Evolutionary conservation across 2,797 vertebrate species (phyloP), one percentile per base, ranked within the genome.

Genomic region (Sebastes kiyomatsui): DNA sequence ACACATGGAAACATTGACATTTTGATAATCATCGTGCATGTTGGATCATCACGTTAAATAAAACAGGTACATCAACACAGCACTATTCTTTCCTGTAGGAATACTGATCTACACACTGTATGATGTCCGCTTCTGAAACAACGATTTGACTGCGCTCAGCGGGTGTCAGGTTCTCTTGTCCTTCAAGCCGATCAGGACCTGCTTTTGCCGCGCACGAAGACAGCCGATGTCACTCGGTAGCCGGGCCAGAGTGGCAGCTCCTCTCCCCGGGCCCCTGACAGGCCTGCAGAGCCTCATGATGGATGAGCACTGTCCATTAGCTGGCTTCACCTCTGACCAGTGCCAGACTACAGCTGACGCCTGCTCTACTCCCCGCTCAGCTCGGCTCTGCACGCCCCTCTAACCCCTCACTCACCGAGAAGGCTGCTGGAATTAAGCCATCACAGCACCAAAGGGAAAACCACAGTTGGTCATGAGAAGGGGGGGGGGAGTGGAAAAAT

Each of bases 301-400:
- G 94, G 95, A 96, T 96, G 96, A 95, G 94, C 89, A 94, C 92
- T 95, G 95, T 96, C 95, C 95, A 95, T 96, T 96, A 96, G 95
- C 93, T 75, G 89, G 86, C 91, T 92, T 95, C 95, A 96, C 94
- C 95, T 95, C 93, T 96, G 95, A 96, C 95, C 95, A 91, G 83
- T 80, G 89, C 92, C 92, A 94, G 94, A 94, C 91, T 92, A 91
- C 92, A 94, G 95, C 94, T 94, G 96, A 96, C 92, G 94, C 93
- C 93, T 90, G 92, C 92, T 93, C 94, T 89, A 86, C 94, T 94
- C 87, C 88, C 89, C 30, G 72, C 82, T 81, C 90, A 67, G 84
- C 90, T 86, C 82, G 0, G 77, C 89, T 80, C 88, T 49, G 77
- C 79, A 32, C 18, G 49, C 76, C 84, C 79, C 83, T 86, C 85